Conservation (phyloP, 1,140 invertebrate species). For the Zaprionus ornatus region DNA sequence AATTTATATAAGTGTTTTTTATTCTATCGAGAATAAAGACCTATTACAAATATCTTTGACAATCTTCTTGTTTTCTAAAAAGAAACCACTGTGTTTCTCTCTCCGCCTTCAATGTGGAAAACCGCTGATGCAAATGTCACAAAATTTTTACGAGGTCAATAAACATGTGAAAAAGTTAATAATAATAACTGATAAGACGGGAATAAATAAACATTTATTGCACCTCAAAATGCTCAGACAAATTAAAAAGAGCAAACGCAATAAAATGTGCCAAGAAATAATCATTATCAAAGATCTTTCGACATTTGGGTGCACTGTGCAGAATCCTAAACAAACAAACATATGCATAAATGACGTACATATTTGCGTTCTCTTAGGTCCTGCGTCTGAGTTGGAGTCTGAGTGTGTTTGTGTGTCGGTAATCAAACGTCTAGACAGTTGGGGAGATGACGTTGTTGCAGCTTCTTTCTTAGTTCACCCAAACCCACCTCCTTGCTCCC, state of each 20-base stretch:
- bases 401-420: slow-evolving; percentile 59
- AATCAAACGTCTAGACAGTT: slow-evolving; percentile 79
- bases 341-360: neutral
- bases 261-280: slow-evolving; percentile 53
- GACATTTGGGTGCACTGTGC: slow-evolving; percentile 61
- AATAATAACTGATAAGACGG: slow-evolving; percentile 57
- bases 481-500: slow-evolving; percentile 1
- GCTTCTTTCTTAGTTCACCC: slow-evolving; percentile 59
- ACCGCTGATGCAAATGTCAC: neutral
- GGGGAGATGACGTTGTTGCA: slow-evolving; percentile 61
- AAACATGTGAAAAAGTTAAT: neutral
- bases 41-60: neutral
- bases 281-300: slow-evolving; percentile 45
- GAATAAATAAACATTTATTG: slow-evolving; percentile 30
- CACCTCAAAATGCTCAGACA: slow-evolving; percentile 1
- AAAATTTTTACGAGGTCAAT: neutral
- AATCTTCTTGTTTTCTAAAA: neutral
- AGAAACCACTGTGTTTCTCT: neutral
- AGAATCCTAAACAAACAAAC: slow-evolving; percentile 24
- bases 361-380: neutral
- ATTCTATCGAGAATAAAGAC: no score
- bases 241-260: slow-evolving; percentile 27
- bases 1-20: no score
- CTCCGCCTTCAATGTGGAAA: neutral
- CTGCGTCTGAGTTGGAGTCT: slow-evolving; percentile 42